Conservation (phyloP, 2,113 vertebrate genomes). For the Apus apus region DNA sequence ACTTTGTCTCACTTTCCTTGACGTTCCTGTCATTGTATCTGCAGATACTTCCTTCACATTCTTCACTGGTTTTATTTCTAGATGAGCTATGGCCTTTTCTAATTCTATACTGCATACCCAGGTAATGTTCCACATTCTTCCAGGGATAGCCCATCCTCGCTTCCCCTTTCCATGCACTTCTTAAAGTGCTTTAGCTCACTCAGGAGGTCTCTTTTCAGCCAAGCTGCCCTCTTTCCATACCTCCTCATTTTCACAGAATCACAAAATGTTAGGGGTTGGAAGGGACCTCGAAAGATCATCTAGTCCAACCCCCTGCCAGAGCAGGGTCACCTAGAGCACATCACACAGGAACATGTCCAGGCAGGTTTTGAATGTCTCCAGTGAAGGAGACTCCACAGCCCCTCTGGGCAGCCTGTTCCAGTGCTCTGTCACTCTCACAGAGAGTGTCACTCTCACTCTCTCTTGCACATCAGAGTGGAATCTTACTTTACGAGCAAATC, state of each 20-base stretch:
- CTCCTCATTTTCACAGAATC: neutral
- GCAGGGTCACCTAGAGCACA: too few species aligned
- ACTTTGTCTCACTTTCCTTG: neutral
- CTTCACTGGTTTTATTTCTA: neutral
- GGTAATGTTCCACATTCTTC: neutral
- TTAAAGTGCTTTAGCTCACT: neutral
- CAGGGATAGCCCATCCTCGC: neutral
- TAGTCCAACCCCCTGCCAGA: too few species aligned
- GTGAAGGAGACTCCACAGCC: too few species aligned
- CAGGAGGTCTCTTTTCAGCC: neutral
- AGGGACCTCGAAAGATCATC: too few species aligned
- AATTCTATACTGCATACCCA: neutral
- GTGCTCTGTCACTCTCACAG: too few species aligned
- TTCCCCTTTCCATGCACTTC: neutral
- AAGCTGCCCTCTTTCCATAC: neutral
- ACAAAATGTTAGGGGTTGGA: too few species aligned
- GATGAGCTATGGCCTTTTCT: neutral
- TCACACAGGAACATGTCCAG: too few species aligned
- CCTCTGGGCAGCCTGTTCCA: too few species aligned
- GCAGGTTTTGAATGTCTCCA: too few species aligned
- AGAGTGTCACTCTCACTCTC: too few species aligned
- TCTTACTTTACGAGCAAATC: neutral
- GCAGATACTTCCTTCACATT: neutral
- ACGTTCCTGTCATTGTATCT: neutral
- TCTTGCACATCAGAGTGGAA: neutral